phyloP scores from a whole-genome alignment of 2,113 vertebrate genomes.

The Mesembrinibis cayennensis region DNA sequence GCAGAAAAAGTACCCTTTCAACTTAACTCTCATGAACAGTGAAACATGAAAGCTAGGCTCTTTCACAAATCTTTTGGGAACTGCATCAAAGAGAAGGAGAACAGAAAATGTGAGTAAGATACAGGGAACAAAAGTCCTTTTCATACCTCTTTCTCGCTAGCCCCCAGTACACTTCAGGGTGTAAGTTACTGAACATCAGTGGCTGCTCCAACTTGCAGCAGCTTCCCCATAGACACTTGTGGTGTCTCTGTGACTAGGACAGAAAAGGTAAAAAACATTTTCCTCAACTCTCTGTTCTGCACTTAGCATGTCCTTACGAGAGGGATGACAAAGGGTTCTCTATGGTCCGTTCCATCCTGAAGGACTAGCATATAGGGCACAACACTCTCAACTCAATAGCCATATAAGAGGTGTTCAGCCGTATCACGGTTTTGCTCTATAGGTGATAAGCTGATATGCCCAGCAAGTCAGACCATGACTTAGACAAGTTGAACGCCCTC shows the following conservation, averaged over 20 bases:
- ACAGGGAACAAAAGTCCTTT: background rate
- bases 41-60: background rate
- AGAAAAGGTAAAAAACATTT: background rate
- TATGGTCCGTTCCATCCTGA: accelerated
- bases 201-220: background rate
- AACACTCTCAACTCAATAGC: background rate
- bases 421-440: background rate
- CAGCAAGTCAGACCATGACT: background rate
- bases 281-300: background rate
- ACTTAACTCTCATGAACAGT: background rate
- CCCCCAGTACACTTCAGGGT: background rate
- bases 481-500: background rate
- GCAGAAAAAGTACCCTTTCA: background rate
- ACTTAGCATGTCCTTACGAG: accelerated
- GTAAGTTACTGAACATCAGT: background rate
- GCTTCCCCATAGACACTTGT: background rate
- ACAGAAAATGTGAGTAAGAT: background rate
- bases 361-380: background rate
- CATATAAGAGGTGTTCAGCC: accelerated
- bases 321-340: background rate
- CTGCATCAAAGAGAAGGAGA: background rate
- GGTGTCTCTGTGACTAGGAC: background rate
- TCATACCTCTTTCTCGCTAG: background rate
- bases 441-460: background rate
- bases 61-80: background rate